Base-by-base conservation (phyloP, 2,113 vertebrate genomes). In the Pygoscelis adeliae region DNA sequence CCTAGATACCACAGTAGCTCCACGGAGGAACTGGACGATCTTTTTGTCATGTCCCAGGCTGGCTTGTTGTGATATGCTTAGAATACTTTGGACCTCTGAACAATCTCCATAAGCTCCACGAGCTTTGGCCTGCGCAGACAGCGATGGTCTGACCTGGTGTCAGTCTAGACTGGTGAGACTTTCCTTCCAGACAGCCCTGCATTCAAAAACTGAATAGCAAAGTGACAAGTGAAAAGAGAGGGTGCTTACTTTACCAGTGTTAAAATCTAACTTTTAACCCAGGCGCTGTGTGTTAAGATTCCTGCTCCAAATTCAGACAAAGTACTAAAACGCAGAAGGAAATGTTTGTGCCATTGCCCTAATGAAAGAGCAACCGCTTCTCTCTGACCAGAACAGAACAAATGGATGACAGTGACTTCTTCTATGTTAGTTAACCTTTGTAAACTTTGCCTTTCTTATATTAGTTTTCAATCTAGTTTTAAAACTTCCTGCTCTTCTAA, bases 61-160 rank as follows among this genome's bases (percentile, higher is more conserved):
- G 47, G 22, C 11, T 56, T 67, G 52, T 67, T 61, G 61, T 21
- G 5, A 34, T 32, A 72, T 13, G 17, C 22, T 44, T 34, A 55
- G 80, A 72, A 53, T 34, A 21, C 19, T 49, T n/a, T 26, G 52
- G 59, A 56, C 14, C 42, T 67, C 46, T 22, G n/a, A 83, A 61
- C n/a, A 73, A 66, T 15, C 23, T 52, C 19, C 19, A 7, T 42
- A 78, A 50, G 30, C 23, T 52, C 19, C 19, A 7, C 36, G 78
- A 50, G 30, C n/a, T 73, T 49, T 38, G 53, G 66, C 27, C 21
- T 61, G 32, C 2, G 1, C 42, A 58, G 36, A 32, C 40, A 66
- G 56, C 2, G 0, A 29, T 0, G 1, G 38, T 20, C 42, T 42
- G 29, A 69, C 10, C 32, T 53, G 56, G 27, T 26, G 17, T 15